A percentile compares a stretch with the other conserved stretches of the same genome.
phyloP scores from a whole-genome alignment of 2,888 invertebrate species.

The Xylota segnis region DNA sequence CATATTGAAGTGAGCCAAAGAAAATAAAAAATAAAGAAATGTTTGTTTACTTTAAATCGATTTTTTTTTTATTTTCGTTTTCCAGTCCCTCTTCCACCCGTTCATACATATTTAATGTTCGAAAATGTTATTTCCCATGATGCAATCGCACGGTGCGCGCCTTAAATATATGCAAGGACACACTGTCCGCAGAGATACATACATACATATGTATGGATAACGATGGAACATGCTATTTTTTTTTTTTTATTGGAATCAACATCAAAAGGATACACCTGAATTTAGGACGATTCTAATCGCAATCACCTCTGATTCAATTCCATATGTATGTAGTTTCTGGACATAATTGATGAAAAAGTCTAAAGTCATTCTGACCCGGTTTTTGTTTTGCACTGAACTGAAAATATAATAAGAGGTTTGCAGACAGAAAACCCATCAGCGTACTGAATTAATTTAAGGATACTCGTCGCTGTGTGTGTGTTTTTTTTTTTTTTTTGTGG shows the following conservation, averaged over 20 bases:
- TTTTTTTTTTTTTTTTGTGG: conserved; percentile 7
- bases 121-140: conserved; percentile 67
- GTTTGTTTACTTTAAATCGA: conserved; percentile 75
- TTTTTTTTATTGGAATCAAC: conserved; percentile 28
- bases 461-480: conserved; percentile 25
- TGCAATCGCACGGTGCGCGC: conserved; percentile 57
- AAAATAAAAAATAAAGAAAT: conserved; percentile 38
- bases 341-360: conserved; percentile 25
- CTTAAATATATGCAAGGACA: conserved; percentile 55
- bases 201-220: too few relatives aligned
- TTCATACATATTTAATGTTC: conserved; percentile 68
- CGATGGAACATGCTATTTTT: conserved; percentile 8
- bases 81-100: background rate
- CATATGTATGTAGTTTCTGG: background rate
- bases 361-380: conserved; percentile 19
- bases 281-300: conserved; percentile 55
- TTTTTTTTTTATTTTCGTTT: conserved; percentile 53
- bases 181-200: background rate
- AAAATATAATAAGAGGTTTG: background rate
- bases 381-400: conserved; percentile 1
- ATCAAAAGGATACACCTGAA: conserved; percentile 41
- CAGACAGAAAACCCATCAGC: conserved; percentile 15
- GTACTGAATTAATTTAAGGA: conserved; percentile 52
- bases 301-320: conserved; percentile 41
- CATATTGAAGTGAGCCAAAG: conserved; percentile 49